Evolutionary conservation across 1,140 invertebrate species (phyloP), one percentile per base, ranked within the genome.

Genomic region (Berghia stephanieae): DNA sequence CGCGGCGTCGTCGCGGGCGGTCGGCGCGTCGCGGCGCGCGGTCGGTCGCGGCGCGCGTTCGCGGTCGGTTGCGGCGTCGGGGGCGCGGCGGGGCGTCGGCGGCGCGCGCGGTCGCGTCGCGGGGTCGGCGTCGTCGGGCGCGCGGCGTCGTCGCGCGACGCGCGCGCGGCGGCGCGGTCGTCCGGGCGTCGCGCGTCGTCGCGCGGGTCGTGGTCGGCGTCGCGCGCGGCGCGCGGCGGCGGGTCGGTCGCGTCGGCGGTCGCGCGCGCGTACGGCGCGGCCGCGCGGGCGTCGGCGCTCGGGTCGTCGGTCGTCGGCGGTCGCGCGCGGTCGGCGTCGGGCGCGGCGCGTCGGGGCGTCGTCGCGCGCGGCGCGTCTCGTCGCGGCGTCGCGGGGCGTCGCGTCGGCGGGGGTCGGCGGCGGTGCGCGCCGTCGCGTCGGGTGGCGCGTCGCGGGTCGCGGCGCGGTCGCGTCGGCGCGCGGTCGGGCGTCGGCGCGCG

Each of bases 1-100:
- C 42, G 38, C 77, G 77, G 0, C 72, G 71, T 67, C 74, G 36
- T 55, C 76, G 73, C 16, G 46, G 60, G 5, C 70, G 70, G 2
- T 60, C 76, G 6, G 67, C 57, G 57, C 68, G 67, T 0, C 73
- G 46, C n/a, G 66, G 66, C 67, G 76, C n/a, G n/a, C n/a, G n/a
- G n/a, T 36, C 67, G 72, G 13, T 75, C 18, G 18, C 68, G 34
- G 18, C 55, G 42, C 34, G 78, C 38, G 18, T 77, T 72, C 21
- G 75, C 27, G 2, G 79, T 75, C 40, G 66, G 75, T 0, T n/a
- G n/a, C n/a, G n/a, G n/a, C n/a, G n/a, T n/a, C n/a, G n/a, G n/a
- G n/a, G n/a, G n/a, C n/a, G n/a, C n/a, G 73, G 78, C 24, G 44
- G 57, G 44, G 60, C 75, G 27, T 70, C 49, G 21, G 24, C 46